A percentile compares a stretch with the other conserved stretches of the same genome.
These are phyloP conservation scores for Rhopalosiphum padi DNA, from an alignment of 1,140 invertebrate genomes.

Conservation along the genomic window DNA sequence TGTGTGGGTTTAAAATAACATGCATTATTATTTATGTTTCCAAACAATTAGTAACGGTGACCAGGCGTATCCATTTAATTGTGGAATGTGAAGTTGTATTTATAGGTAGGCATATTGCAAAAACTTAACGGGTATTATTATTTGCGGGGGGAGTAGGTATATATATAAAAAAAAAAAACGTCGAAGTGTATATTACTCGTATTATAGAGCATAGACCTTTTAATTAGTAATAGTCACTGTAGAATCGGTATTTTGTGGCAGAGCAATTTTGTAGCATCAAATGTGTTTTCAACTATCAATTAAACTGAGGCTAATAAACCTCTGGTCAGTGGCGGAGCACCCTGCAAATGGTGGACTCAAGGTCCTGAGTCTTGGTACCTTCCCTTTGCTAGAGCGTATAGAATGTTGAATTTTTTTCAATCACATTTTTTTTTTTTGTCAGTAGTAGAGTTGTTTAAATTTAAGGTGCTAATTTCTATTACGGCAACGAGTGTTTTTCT, in stretches of 20 bases:
- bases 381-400: neutral
- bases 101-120: neutral
- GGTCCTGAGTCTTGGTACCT: neutral
- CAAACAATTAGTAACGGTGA: neutral
- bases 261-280: neutral
- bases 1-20: neutral
- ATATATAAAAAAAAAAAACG: neutral
- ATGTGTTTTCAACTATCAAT: neutral
- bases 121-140: constrained; percentile 15
- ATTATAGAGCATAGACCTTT: neutral
- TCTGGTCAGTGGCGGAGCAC: neutral
- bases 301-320: neutral
- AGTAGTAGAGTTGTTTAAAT: neutral
- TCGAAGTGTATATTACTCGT: neutral
- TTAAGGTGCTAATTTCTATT: neutral
- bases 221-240: neutral
- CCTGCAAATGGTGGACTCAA: neutral
- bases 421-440: neutral
- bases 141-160: neutral
- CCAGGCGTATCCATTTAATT: neutral
- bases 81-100: constrained; percentile 16
- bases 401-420: neutral
- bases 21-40: neutral
- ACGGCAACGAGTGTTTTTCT: neutral
- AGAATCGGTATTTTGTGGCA: neutral